Conservation (phyloP, 2,888 invertebrate genomes). For the Sesia bembeciformis region DNA sequence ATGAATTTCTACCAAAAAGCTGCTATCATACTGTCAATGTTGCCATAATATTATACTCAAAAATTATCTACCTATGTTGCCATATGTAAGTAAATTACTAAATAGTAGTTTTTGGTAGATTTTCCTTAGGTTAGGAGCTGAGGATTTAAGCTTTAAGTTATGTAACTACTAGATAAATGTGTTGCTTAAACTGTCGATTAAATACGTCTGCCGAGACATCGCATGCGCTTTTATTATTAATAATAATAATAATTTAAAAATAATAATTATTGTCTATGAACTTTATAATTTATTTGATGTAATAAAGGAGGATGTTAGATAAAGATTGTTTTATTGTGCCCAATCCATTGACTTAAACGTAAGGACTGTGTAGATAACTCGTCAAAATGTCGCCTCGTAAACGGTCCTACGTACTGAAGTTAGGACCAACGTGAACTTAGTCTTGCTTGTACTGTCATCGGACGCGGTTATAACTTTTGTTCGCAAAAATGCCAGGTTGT, state of each 20-base stretch:
- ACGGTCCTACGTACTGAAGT: too few species aligned
- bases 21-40: constrained; percentile 6
- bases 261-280: constrained; percentile 40
- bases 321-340: constrained; percentile 6
- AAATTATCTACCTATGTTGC: constrained; percentile 8
- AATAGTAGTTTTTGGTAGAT: constrained; percentile 26
- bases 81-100: constrained; percentile 1
- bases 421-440: too few species aligned
- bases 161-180: constrained; percentile 26
- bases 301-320: constrained; percentile 64
- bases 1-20: constrained; percentile 19
- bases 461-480: too few species aligned
- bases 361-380: too few species aligned
- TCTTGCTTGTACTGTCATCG: too few species aligned
- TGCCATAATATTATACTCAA: constrained; percentile 12
- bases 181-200: constrained; percentile 26
- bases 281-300: constrained; percentile 63
- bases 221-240: constrained; percentile 52
- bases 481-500: too few species aligned
- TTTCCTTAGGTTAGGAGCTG: constrained; percentile 16
- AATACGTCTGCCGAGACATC: constrained; percentile 24
- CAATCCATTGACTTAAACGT: too few species aligned
- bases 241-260: constrained; percentile 4
- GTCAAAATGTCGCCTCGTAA: too few species aligned
- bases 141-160: constrained; percentile 33